Conservation (phyloP, 37 sponge, comb jelly and placozoan species). For the Beroe forskalii region DNA sequence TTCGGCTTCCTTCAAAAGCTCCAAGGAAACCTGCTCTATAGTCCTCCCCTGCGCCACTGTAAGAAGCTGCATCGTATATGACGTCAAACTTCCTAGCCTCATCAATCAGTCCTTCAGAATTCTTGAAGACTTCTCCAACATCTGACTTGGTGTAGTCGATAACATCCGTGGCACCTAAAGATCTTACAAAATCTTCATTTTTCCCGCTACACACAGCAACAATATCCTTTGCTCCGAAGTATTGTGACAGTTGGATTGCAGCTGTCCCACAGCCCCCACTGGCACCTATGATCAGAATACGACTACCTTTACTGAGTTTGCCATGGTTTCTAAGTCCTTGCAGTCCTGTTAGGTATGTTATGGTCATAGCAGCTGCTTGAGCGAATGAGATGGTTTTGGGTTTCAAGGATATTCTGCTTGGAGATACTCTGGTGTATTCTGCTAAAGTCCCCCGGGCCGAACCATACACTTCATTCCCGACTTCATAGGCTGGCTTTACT, state of each 20-base stretch:
- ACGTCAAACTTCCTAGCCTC: constrained; percentile 42
- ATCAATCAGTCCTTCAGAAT: background rate
- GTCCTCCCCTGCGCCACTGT: constrained; percentile 52
- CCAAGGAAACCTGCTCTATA: background rate
- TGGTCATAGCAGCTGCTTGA: background rate
- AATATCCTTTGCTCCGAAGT: constrained; percentile 44
- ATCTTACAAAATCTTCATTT: constrained; percentile 22
- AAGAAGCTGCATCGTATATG: constrained; percentile 25
- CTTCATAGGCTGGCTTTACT: background rate
- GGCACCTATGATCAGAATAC: constrained; percentile 44
- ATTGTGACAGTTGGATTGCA: background rate
- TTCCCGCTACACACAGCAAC: constrained; percentile 33
- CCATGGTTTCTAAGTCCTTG: constrained; percentile 39
- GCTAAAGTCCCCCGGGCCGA: background rate
- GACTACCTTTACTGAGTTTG: background rate
- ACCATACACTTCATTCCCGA: constrained; percentile 59
- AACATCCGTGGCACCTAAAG: constrained; percentile 44
- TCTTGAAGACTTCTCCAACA: background rate
- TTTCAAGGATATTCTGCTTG: background rate
- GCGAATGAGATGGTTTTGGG: background rate
- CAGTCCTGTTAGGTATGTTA: background rate
- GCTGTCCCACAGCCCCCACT: constrained; percentile 58
- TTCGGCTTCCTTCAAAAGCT: background rate
- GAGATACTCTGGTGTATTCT: background rate
- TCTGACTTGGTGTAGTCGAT: constrained; percentile 34